Base-by-base conservation (phyloP, 2,113 vertebrate species). In the Lophochroa leadbeateri region DNA sequence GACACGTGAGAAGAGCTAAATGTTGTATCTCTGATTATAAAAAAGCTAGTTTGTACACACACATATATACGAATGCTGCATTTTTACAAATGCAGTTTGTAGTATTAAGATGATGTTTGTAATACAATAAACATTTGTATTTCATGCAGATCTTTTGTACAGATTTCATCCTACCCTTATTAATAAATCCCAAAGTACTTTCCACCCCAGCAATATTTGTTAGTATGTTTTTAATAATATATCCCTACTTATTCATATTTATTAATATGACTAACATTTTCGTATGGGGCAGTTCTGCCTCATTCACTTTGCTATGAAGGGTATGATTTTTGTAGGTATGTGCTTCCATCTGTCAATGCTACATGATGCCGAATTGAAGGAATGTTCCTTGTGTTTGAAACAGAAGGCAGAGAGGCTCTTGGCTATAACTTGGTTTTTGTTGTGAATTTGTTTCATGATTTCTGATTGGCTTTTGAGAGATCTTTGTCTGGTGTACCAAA, bases 341-440 rank as follows among this genome's bases (percentile, higher is more conserved):
- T 83, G 94, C 89, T 70, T 92, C 96, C 96, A 97, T 97, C 96
- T 96, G 96, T 95, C 90, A 95, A 4, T 95, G 88, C 85, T 92
- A 88, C 75, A 96, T 92, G 71, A 96, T 82, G 93, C 93, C n/a
- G 79, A 93, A 92, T 94, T 77, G 85, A 92, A 88, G 94, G 92
- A 96, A 94, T 96, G 94, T 90, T 96, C 90, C 95, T 95, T 95
- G 96, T 96, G 94, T 88, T 97, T 90, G 92, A 94, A 96, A 94
- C 96, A 97, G 96, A 96, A 96, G 96, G 96, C 94, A 95, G 53
- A 50, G 68, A 94, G 50, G 68, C 85, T 96, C 93, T 96, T 97
- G 96, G 94, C 96, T 88, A 90, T 92, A 92, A 63, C 82, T 90
- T 96, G 86, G 71, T 53, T 96, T 96, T 96, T 97, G 88, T 95